Evolutionary conservation across 37 sponge, comb jelly and placozoan genomes (phyloP).

Genomic region (Theonella swinhoei): DNA sequence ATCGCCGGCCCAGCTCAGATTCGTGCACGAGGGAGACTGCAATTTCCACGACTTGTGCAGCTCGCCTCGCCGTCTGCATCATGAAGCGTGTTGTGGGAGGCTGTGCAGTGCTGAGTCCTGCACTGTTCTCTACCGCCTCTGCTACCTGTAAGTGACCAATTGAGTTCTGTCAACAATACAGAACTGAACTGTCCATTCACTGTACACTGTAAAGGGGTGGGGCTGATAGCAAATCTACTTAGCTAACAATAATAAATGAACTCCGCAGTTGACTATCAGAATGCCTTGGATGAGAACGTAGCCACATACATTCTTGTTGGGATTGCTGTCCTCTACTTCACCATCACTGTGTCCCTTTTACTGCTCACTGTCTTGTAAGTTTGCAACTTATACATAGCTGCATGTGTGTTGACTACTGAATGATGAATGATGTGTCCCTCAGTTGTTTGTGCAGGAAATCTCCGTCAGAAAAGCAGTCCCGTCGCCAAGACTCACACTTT

Average conservation of each 20-base stretch:
- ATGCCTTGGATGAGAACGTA: background rate
- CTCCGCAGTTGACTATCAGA: background rate
- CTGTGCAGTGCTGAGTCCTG: background rate
- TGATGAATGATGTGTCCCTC: too few species aligned
- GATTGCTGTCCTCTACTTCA: conserved; percentile 14
- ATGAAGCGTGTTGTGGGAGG: background rate
- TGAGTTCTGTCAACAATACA: too few species aligned
- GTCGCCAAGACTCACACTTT: too few species aligned
- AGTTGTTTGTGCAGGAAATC: too few species aligned
- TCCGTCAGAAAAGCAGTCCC: too few species aligned
- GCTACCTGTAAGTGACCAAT: conserved; percentile 1
- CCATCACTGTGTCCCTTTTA: background rate
- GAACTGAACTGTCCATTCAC: too few species aligned
- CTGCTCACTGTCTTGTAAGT: background rate
- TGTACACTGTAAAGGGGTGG: background rate
- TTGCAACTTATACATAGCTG: background rate
- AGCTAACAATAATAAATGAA: background rate
- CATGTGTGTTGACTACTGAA: too few species aligned
- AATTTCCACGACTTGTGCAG: background rate
- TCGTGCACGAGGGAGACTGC: too few species aligned
- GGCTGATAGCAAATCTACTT: background rate
- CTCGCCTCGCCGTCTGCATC: background rate
- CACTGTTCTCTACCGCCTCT: background rate
- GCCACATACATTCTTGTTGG: conserved; percentile 31
- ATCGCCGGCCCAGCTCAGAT: too few species aligned